These are phyloP conservation scores for Tenthredo distinguenda DNA, from an alignment of 2,888 invertebrate genomes.

Conservation along the genomic window DNA sequence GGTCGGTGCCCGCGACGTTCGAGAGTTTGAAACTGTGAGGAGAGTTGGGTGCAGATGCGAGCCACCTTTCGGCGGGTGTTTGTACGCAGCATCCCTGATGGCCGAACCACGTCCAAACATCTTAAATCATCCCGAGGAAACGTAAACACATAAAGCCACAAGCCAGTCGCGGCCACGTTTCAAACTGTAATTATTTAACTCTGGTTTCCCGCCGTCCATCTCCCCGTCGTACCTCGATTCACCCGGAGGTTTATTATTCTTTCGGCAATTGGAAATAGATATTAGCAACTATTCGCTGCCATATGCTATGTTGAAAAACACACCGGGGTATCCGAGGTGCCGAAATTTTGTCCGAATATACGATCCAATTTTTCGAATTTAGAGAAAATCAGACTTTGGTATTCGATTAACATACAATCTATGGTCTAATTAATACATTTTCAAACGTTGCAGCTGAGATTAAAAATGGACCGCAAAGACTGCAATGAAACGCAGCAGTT, in stretches of 20 bases:
- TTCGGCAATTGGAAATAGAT: constrained; percentile 45
- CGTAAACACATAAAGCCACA: constrained; percentile 59
- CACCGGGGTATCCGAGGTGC: neutral
- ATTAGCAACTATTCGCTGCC: constrained; percentile 12
- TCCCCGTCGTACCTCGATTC: neutral
- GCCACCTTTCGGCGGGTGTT: constrained; percentile 27
- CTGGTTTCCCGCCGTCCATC: neutral
- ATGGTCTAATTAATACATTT: neutral
- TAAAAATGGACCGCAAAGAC: neutral
- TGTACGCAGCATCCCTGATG: constrained; percentile 38
- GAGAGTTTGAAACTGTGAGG: neutral
- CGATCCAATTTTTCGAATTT: too few relatives aligned
- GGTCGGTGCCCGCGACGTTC: neutral
- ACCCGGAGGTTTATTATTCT: constrained; percentile 25
- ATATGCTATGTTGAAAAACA: neutral
- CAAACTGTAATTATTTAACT: constrained; percentile 47
- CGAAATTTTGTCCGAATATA: neutral
- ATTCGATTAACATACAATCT: neutral
- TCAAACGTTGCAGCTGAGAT: neutral
- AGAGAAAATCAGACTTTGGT: too few relatives aligned
- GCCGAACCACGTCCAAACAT: constrained; percentile 52
- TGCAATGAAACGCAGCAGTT: neutral
- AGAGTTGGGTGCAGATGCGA: neutral
- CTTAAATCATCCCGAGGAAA: constrained; percentile 56
- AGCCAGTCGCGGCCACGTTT: constrained; percentile 25